Evolutionary conservation across 2,113 vertebrate genomes (phyloP), one percentile per base, ranked within the genome.

Genomic region (Lates calcarifer): DNA sequence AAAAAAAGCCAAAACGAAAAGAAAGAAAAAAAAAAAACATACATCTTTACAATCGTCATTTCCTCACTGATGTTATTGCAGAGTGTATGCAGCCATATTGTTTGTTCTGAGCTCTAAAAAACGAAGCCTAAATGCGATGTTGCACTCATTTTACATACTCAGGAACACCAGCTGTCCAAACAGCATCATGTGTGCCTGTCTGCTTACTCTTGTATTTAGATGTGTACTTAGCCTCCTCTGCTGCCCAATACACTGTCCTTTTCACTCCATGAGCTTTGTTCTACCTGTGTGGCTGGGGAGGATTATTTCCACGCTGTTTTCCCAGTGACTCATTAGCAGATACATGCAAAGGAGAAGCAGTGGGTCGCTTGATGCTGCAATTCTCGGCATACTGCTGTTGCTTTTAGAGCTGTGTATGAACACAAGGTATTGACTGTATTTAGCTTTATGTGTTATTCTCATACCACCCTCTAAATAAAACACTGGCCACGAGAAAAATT

Each of bases 91-190:
- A 20, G 62, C 37, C 74, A 57, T 58, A 22, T 76, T 90, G 90
- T 93, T 92, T 92, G 81, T 61, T 81, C 61, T 64, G 49, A 83
- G 89, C 84, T 85, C 70, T 76, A 78, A 78, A 78, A 90, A 90
- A 88, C 77, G 80, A 73, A 88, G 86, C 80, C 85, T 88, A 86
- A 87, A 94, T 89, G 91, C 70, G 47, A 89, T 91, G 90, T 91
- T 74, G 90, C 79, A 77, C 91, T 91, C 84, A 93, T 92, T 89
- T 90, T 88, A 87, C 90, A 92, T 90, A 84, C 71, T 89, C 84
- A 45, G 87, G 74, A 91, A 88, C 87, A 92, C 79, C 94, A 95
- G 95, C 95, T 95, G 95, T 94, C 91, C 93, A 95, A 95, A 95
- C 94, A 95, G 84, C 87, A 79, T 92, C 81, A 20, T 92, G 90